Percentiles rank a stretch among this genome's conserved stretches.
Conservation (phyloP, 2,797 vertebrate genomes). For the Sebastes wilsoni region DNA sequence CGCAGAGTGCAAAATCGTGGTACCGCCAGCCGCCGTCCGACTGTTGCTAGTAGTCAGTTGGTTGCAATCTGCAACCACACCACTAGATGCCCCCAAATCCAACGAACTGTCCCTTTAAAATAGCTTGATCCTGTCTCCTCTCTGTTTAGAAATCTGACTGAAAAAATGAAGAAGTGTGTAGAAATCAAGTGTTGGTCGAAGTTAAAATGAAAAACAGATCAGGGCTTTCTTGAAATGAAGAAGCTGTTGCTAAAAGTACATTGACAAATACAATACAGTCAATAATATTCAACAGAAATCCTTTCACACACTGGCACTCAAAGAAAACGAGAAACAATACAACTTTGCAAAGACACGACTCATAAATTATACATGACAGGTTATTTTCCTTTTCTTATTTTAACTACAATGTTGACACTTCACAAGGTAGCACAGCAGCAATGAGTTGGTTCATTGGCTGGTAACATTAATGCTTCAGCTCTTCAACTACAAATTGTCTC, state of each 20-base stretch:
- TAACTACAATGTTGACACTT: conserved; percentile 54
- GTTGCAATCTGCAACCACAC: too few species aligned
- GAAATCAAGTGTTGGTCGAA: background rate
- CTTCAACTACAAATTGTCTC: conserved; percentile 26
- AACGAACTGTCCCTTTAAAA: background rate
- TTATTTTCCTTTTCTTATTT: conserved; percentile 58
- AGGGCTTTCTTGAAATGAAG: background rate
- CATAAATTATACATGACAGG: conserved; percentile 62
- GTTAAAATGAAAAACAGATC: background rate
- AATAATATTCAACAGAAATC: background rate
- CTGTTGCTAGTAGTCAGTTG: too few species aligned
- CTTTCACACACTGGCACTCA: conserved; percentile 8
- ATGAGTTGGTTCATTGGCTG: conserved; percentile 54
- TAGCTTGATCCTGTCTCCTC: background rate
- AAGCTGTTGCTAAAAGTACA: background rate
- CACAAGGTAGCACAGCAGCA: conserved; percentile 27
- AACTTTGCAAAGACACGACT: conserved; percentile 28
- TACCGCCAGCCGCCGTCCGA: too few species aligned
- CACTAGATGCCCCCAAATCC: too few species aligned
- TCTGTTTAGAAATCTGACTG: background rate
- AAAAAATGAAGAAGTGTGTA: background rate
- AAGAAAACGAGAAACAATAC: conserved; percentile 18
- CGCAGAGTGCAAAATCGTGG: too few species aligned
- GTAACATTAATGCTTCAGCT: conserved; percentile 22
- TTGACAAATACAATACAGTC: background rate